Evolutionary conservation across 2,888 invertebrate genomes (phyloP), one percentile per base, ranked within the genome.

Genomic region (Sesia bembeciformis): DNA sequence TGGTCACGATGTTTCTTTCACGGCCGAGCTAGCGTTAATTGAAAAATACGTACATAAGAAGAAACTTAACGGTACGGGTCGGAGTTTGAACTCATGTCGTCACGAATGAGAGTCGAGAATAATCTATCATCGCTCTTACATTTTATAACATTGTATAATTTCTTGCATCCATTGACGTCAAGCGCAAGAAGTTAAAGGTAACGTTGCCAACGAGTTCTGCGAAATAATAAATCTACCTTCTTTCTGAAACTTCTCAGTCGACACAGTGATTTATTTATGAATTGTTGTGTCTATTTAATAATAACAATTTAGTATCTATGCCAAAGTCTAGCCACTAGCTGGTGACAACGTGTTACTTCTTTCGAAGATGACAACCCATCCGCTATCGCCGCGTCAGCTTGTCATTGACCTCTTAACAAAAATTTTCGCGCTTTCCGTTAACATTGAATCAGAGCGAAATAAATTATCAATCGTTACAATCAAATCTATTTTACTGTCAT

Each of bases 321-420:
- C 46, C 43, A 43, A 43, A 2, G 8, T 43, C 8, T 4, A 43
- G 43, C 8, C n/a, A 7, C 5, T 46, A 6, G n/a, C 23, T 2
- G 23, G 23, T 23, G 23, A 23, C 23, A 23, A 23, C 23, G 23
- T 23, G 23, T 23, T 23, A 23, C 23, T 23, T 23, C 23, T 1
- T 23, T 23, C 23, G 23, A 23, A 23, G 23, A 23, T 23, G 23
- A 23, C 23, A 23, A 7, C 46, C 5, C 8, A 4, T 46, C 8
- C 1, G n/a, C 46, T 8, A 46, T 57, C 58, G 56, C 57, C 67
- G 72, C 63, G 62, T 60, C 64, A 57, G 60, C 62, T 74, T 74
- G 74, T 71, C 73, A 71, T 69, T 73, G 71, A 74, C 68, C 70
- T 68, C 64, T 63, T 60, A 62, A 61, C 62, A 64, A 58, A 55